Base-by-base conservation (phyloP, 2,888 invertebrate genomes). In the Pseudococcus viburni region DNA sequence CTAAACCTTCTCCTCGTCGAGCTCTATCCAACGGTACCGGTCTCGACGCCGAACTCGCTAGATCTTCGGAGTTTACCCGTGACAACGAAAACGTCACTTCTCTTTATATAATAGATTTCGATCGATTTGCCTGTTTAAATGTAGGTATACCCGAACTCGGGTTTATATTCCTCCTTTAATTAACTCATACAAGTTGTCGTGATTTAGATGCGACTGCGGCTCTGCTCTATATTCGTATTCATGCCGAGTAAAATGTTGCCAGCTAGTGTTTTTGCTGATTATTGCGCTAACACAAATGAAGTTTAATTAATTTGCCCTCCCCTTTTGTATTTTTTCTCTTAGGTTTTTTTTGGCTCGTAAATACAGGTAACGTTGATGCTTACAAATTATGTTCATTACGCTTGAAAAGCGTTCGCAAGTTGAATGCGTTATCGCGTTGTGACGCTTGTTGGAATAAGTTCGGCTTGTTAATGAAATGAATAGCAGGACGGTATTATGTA, bases 331-430 rank as follows among this genome's bases (percentile, higher is more conserved):
- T 59, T 59, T 59, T 73, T 33, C 15, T 6, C 12, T 7, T 59
- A 17, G 9, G n/a, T 1, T 64, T 64, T 64, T 64, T 22, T 22
- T 15, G 68, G 68, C 64, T 64, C 64, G 22, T 64, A 22, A 73
- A 73, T 73, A 33, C 33, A 73, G 33, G 68, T 73, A 73, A 73
- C 68, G 68, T 73, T 73, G 33, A 73, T 73, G 68, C 68, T 73
- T 73, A 73, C 33, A 73, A 73, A 73, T 73, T 73, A 73, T 12
- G 68, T 73, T 73, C 68, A 73, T 73, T 73, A 73, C 33, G 33
- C n/a, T 73, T 73, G 26, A 33, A 73, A 73, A 73, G 26, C 68
- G 33, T 73, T 73, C 68, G 26, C 68, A 73, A 73, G 33, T 73
- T 11, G 68, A 73, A 15, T 33, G n/a, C 68, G 68, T 73, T 73